Evolutionary conservation across 2,888 invertebrate genomes (phyloP).

Genomic region (Spodoptera exigua): DNA sequence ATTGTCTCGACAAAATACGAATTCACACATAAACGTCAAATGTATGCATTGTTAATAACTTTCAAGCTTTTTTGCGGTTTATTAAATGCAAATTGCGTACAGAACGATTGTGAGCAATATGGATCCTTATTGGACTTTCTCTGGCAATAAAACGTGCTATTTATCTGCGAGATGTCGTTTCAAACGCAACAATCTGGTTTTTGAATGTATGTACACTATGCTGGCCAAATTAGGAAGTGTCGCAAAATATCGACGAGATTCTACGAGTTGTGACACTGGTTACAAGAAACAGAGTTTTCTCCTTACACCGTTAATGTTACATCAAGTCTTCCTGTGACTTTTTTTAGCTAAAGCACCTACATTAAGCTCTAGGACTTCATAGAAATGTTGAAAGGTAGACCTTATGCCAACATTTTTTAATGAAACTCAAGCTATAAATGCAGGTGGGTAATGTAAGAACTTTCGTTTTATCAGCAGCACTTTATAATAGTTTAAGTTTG

Average conservation of each 20-base stretch:
- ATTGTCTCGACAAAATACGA: slow-evolving; percentile 48
- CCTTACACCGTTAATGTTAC: slow-evolving; percentile 32
- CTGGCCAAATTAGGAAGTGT: slow-evolving; percentile 48
- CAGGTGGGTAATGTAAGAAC: neutral
- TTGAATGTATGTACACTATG: slow-evolving; percentile 24
- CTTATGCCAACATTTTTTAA: neutral
- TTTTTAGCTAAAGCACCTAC: slow-evolving; percentile 24
- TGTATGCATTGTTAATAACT: slow-evolving; percentile 46
- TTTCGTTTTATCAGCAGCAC: slow-evolving; percentile 13
- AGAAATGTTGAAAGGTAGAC: slow-evolving; percentile 14
- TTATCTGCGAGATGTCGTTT: slow-evolving; percentile 42
- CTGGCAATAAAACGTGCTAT: slow-evolving; percentile 48
- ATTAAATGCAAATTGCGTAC: slow-evolving; percentile 45
- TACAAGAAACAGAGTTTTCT: slow-evolving; percentile 43
- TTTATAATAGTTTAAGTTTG: too few relatives aligned
- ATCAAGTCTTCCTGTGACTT: slow-evolving; percentile 35
- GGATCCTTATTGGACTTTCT: slow-evolving; percentile 51
- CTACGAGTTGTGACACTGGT: slow-evolving; percentile 23
- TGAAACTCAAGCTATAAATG: neutral
- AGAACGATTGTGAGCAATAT: slow-evolving; percentile 42
- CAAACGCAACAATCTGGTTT: slow-evolving; percentile 49
- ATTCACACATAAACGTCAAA: slow-evolving; percentile 39
- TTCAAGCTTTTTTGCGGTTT: slow-evolving; percentile 46
- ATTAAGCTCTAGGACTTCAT: slow-evolving; percentile 18
- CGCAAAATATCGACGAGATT: slow-evolving; percentile 39